A percentile compares a stretch with the other conserved stretches of the same genome.
Conservation (phyloP, 2,888 invertebrate species). For the Prenolepis imparis region DNA sequence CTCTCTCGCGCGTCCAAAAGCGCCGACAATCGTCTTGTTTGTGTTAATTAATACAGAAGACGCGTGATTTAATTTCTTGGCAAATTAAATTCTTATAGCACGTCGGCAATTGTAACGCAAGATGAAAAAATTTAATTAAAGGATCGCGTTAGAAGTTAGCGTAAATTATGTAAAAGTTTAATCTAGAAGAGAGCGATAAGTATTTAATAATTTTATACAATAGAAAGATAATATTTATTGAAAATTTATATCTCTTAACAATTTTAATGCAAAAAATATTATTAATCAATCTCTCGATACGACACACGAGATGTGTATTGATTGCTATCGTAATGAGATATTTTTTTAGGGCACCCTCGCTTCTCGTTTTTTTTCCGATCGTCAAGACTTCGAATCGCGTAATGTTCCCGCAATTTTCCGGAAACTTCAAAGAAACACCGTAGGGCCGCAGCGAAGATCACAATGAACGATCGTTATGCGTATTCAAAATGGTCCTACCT, state of each 20-base stretch:
- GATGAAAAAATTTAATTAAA: conserved; percentile 48
- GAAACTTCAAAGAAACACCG: conserved; percentile 70
- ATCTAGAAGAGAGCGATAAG: background rate
- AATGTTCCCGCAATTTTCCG: conserved; percentile 83
- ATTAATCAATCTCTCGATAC: conserved; percentile 8
- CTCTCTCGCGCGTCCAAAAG: conserved; percentile 39
- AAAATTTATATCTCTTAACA: background rate
- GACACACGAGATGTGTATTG: background rate
- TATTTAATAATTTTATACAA: conserved; percentile 1
- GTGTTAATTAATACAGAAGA: conserved; percentile 48
- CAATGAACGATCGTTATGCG: conserved; percentile 85
- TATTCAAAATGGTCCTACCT: conserved; percentile 85
- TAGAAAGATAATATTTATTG: background rate
- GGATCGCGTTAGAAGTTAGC: background rate
- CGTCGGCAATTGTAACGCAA: conserved; percentile 16
- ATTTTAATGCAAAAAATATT: background rate
- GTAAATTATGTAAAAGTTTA: conserved; percentile 3
- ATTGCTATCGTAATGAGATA: conserved; percentile 18
- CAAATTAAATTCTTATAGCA: conserved; percentile 47
- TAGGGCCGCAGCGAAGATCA: conserved; percentile 73
- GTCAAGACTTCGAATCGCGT: conserved; percentile 73
- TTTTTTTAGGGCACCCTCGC: conserved; percentile 16
- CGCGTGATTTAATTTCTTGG: conserved; percentile 52
- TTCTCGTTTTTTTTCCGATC: conserved; percentile 43
- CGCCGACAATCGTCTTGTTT: conserved; percentile 44